Conservation (phyloP, 2,797 vertebrate genomes). For the Triplophysa bombifrons region DNA sequence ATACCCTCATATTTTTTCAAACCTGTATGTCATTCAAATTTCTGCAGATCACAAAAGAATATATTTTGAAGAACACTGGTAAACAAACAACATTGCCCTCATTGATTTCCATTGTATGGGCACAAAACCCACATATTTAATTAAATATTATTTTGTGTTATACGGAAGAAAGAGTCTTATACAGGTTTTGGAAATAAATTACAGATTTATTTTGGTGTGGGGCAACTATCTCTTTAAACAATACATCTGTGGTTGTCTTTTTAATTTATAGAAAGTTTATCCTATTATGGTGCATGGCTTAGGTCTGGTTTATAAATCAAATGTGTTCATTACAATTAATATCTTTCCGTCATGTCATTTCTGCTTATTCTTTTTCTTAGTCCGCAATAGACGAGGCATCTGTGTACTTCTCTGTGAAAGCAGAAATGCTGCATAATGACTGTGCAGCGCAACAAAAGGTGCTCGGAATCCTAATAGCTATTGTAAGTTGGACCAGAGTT, state of each 20-base stretch:
- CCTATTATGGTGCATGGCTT: neutral
- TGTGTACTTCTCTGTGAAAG: neutral
- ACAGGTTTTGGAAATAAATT: no score
- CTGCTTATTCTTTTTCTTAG: neutral
- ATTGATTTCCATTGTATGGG: no score
- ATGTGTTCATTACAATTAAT: neutral
- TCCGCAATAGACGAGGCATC: conserved; percentile 4
- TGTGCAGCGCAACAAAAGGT: conserved; percentile 32
- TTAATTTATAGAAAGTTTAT: neutral
- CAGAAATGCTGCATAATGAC: conserved; percentile 42
- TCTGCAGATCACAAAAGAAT: no score
- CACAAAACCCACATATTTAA: no score
- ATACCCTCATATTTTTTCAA: no score
- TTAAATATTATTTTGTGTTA: no score
- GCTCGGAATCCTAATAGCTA: conserved; percentile 48
- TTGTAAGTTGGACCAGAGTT: conserved; percentile 16
- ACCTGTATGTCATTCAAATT: no score
- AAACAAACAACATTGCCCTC: no score
- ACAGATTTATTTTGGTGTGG: no score
- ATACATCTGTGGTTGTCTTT: neutral
- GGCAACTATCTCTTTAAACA: no score
- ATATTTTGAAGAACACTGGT: no score
- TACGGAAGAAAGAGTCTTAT: no score
- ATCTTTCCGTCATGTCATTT: neutral
- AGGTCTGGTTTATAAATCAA: neutral